Base-by-base conservation (phyloP, 2,797 vertebrate genomes). In the Phaenicophaeus curvirostris region DNA sequence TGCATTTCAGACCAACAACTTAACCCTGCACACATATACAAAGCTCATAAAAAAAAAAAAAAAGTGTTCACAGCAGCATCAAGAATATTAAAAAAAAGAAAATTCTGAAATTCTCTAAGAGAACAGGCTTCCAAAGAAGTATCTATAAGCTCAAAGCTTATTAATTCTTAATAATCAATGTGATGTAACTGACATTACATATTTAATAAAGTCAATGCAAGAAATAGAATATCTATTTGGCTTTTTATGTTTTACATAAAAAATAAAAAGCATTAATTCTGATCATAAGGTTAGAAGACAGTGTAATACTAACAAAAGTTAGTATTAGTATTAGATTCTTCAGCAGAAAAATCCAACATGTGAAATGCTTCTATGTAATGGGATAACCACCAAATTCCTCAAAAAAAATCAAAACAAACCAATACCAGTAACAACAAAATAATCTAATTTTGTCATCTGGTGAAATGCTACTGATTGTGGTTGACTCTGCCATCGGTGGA, bases 1-100 rank as follows among this genome's bases (percentile, higher is more conserved):
- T 0, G 0, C 62, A 44, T 28, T 1, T 3, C 33, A 78, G 13
- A 48, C 6, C 39, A 54, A 48, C 23, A 33, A 51, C 23, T 17
- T 55, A 62, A 74, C 14, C 15, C 24, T 53, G 48, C 13, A 14
- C 6, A 42, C 6, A n/a, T 9, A 24, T 8, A 31, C 20, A 46
- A 15, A 53, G 5, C 8, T 46, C 51, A 53, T 15, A 27, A 3
- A 35, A 41, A 81, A 27, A 3, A 35, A 41, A 81, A 27, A 50
- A 66, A 63, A 35, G 6, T 28, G 20, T 31, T 68, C 39, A 62
- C 42, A 48, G 33, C 13, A 73, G 37, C 31, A 69, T 14, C 33
- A 71, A 15, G 14, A 76, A 33, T 71, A 59, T 42, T 74, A 48
- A 15, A 28, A 9, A 8, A 28, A 53, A 13, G 39, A 46, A 35